Base-by-base conservation (phyloP, 2,113 vertebrate genomes). In the Ochotona curzoniae region DNA sequence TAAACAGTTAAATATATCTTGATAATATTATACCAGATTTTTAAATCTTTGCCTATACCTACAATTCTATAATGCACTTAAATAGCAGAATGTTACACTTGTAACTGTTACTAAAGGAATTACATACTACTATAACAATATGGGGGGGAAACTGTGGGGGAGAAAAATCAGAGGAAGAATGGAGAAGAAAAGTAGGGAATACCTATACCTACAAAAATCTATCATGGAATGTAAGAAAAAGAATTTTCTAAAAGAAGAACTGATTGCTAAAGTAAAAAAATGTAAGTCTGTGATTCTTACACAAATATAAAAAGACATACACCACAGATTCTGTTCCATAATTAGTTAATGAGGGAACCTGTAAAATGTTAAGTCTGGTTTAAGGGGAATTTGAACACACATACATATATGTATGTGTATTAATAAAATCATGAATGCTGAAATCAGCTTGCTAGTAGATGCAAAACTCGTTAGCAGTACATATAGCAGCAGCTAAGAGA, bases 221-320 rank as follows among this genome's bases (percentile, higher is more conserved):
- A 44, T 44, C 38, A 44, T 44, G 38, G 38, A 44, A 44, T 44
- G 38, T 44, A 44, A 44, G 38, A 44, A 44, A 44, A 44, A 44
- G 38, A 44, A 44, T 6, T 44, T 44, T 44, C 6, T 44, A 44
- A 44, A 44, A 44, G 18, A 44, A 84, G 60, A 79, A 83, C 0
- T 94, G 70, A 35, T 38, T 90, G 67, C 25, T 85, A 30, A 73
- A 23, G 25, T 54, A 51, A 32, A 69, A 82, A 85, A 84, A 70
- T 17, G 73, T 86, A 94, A 93, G 84, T 76, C 25, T 81, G 32
- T 84, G 35, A 93, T 84, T 93, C 38, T 85, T 12, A 61, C 64
- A 30, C 23, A 90, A 91, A 85, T 85, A 69, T 73, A 87, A 23
- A 79, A 88, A 30, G 57, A 78, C 1, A 35, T 4, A 4, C 61